phyloP scores from a whole-genome alignment of 2,888 invertebrate genomes.

The Alloplasta piceator region DNA sequence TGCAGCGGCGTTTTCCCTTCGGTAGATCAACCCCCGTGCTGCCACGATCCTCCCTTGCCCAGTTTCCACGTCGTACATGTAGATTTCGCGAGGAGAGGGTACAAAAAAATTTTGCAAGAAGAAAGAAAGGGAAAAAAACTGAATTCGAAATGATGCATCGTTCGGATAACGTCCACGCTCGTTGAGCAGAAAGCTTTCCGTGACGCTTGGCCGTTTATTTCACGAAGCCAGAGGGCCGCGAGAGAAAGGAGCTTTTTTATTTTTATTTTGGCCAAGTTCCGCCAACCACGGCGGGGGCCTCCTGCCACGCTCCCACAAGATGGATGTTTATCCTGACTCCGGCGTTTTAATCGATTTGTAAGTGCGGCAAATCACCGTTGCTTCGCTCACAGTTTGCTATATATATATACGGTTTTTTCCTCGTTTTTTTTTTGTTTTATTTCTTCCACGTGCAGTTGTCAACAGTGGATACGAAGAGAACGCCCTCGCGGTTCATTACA shows the following conservation, averaged over 20 bases:
- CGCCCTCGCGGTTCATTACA: constrained; percentile 33
- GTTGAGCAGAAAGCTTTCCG: constrained; percentile 73
- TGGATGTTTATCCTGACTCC: constrained; percentile 74
- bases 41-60: too few species aligned
- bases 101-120: too few species aligned
- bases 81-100: background rate
- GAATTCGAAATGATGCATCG: constrained; percentile 78
- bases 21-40: too few species aligned
- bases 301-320: constrained; percentile 59
- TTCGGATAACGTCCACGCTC: constrained; percentile 73
- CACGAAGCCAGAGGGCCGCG: constrained; percentile 37
- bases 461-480: too few species aligned
- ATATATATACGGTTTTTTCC: too few species aligned
- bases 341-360: constrained; percentile 78
- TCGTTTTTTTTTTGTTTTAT: too few species aligned
- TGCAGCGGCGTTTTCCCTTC: too few species aligned
- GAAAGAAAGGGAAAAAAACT: constrained; percentile 64
- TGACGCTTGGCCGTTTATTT: constrained; percentile 78
- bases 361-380: constrained; percentile 46
- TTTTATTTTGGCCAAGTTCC: constrained; percentile 1
- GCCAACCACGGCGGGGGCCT: background rate
- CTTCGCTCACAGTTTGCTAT: constrained; percentile 5
- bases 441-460: too few species aligned
- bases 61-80: background rate
- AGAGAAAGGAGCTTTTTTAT: background rate